Percentiles rank a stretch among this genome's conserved stretches.
phyloP scores from a whole-genome alignment of 2,113 vertebrate species.

The Ranitomeya imitator region DNA sequence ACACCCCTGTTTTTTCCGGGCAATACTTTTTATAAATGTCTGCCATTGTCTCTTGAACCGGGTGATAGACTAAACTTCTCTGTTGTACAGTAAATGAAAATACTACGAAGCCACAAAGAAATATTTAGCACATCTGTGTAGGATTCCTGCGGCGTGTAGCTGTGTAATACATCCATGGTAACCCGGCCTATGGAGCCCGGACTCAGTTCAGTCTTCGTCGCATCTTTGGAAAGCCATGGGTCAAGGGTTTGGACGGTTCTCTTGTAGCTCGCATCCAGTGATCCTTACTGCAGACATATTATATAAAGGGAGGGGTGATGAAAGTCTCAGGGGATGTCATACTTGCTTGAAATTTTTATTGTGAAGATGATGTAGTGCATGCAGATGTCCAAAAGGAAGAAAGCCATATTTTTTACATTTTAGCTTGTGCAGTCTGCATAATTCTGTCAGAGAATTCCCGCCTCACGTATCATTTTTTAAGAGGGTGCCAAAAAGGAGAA shows the following conservation, averaged over 20 bases:
- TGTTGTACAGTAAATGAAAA: not conserved
- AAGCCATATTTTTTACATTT: not conserved
- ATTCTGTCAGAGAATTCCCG: too few relatives aligned
- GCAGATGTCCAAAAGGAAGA: not conserved
- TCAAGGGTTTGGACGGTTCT: conserved; percentile 7
- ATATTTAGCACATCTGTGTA: conserved; percentile 25
- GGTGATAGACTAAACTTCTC: not conserved
- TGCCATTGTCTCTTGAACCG: not conserved
- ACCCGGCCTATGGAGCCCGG: not conserved
- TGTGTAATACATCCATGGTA: not conserved
- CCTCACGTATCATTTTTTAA: too few relatives aligned
- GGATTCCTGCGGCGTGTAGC: conserved; percentile 31
- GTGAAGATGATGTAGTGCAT: not conserved
- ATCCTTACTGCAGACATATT: conserved; percentile 4
- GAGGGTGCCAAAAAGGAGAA: not conserved
- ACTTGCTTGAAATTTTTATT: not conserved
- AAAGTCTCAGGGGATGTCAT: not conserved
- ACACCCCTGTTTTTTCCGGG: not conserved
- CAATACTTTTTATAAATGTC: not conserved
- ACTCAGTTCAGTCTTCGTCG: not conserved
- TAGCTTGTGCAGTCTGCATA: not conserved
- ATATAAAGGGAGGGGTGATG: not conserved
- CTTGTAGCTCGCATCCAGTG: not conserved
- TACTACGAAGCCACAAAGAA: not conserved
- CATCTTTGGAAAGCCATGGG: conserved; percentile 9